Conservation (phyloP, 1,140 invertebrate species). For the Mesaphorura yosii region DNA sequence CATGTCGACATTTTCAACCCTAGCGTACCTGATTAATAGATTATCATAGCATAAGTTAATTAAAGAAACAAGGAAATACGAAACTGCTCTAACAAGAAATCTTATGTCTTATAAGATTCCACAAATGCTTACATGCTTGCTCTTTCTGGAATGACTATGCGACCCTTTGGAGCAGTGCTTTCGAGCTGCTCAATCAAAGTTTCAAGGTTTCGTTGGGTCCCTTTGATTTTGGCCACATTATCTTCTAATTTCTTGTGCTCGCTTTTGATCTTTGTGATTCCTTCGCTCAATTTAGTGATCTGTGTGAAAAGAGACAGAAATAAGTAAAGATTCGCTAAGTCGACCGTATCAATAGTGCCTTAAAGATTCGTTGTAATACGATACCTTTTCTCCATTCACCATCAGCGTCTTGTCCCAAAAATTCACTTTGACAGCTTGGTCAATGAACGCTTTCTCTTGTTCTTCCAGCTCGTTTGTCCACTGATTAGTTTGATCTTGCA, state of each 20-base stretch:
- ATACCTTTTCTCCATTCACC: conserved; percentile 76
- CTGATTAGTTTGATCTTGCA: conserved; percentile 90
- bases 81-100: neutral
- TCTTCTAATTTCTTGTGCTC: conserved; percentile 73
- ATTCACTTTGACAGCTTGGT: conserved; percentile 88
- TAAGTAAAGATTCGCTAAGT: neutral
- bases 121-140: conserved; percentile 54
- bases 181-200: conserved; percentile 74
- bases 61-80: conserved; percentile 1
- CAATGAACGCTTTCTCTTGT: conserved; percentile 83
- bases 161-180: conserved; percentile 49
- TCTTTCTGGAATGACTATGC: conserved; percentile 68
- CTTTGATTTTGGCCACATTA: conserved; percentile 72
- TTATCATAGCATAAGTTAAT: neutral
- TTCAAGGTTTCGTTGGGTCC: conserved; percentile 84
- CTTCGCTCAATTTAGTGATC: conserved; percentile 72
- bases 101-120: too few species aligned
- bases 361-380: neutral
- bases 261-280: too few species aligned
- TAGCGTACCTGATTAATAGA: conserved; percentile 49
- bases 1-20: conserved; percentile 80
- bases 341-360: neutral
- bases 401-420: conserved; percentile 85
- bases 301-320: conserved; percentile 35
- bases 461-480: conserved; percentile 88